Evolutionary conservation across 2,888 invertebrate genomes (phyloP), one percentile per base, ranked within the genome.

Genomic region (Andrena fulva): DNA sequence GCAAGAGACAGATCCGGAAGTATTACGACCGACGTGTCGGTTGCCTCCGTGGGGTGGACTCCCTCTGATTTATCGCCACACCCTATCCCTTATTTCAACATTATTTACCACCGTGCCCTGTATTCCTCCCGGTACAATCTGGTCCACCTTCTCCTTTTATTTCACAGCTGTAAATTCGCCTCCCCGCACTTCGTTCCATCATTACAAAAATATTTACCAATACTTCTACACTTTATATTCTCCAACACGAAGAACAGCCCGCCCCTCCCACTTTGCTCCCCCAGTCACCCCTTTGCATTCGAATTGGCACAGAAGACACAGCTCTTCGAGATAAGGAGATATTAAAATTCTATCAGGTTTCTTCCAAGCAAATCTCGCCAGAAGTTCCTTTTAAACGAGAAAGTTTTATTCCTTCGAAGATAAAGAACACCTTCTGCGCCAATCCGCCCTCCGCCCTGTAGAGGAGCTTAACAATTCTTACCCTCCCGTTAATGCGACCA

Each of bases 51-150:
- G 52, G 81, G 68, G 12, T 72, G 64, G 76, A 85, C 72, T 85
- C 60, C 71, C 5, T 20, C 70, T 84, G 88, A 88, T 88, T 88
- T 88, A 88, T 85, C 77, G 85, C 16, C 68, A 59, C 63, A 33
- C 68, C 78, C 66, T 71, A 54, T 52, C 66, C 77, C 82, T 86
- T 88, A 79, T 82, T 87, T 88, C 85, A 70, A 79, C 86, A 69
- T 88, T 88, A 88, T 88, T 88, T 88, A 88, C 82, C 81, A 73
- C 63, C 72, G 1, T 20, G 24, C n/a, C 50, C 62, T 54, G 60
- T n/a, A 60, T 24, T 35, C 42, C 52, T 7, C 27, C 12, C n/a
- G 12, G 8, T 50, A 10, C 5, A 48, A n/a, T 27, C n/a, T 42
- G 8, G 2, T 20, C 29, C 66, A 62, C 12, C 63, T 16, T 59